phyloP scores from a whole-genome alignment of 2,888 invertebrate genomes.

The Gastracanthus pulcherrimus region DNA sequence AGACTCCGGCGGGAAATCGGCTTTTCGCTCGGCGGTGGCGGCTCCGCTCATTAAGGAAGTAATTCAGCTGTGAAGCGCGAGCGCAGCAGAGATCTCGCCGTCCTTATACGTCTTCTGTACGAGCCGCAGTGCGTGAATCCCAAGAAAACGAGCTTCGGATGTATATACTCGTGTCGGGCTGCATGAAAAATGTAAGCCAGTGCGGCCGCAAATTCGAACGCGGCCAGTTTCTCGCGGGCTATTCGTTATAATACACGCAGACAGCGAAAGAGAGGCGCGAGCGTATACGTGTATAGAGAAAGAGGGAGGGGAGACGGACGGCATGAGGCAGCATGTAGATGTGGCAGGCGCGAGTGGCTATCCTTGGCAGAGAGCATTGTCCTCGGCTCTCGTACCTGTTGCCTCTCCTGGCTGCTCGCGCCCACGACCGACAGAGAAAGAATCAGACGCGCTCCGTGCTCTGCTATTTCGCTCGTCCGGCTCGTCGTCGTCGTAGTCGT shows the following conservation, averaged over 20 bases:
- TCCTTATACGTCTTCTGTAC: too few species aligned
- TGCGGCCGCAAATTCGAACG: too few species aligned
- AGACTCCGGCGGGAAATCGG: constrained; percentile 40
- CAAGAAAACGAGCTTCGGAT: too few species aligned
- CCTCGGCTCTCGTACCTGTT: constrained; percentile 57
- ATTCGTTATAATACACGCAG: neutral
- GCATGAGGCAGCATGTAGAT: constrained; percentile 1
- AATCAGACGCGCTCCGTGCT: neutral
- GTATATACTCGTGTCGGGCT: too few species aligned
- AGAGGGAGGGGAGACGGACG: neutral
- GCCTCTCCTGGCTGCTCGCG: neutral
- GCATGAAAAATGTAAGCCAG: too few species aligned
- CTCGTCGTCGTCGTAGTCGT: neutral
- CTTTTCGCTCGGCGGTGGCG: constrained; percentile 5
- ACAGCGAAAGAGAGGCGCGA: neutral
- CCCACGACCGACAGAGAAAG: neutral
- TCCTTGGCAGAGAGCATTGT: constrained; percentile 74
- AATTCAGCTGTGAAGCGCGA: too few species aligned
- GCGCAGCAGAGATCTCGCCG: too few species aligned
- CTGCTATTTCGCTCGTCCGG: neutral
- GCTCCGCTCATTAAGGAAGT: too few species aligned
- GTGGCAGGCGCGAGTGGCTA: constrained; percentile 65
- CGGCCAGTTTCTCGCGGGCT: too few species aligned
- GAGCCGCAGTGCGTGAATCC: too few species aligned
- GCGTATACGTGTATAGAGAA: neutral